Conservation (phyloP, 2,113 vertebrate species). For the Myiozetetes cayanensis region DNA sequence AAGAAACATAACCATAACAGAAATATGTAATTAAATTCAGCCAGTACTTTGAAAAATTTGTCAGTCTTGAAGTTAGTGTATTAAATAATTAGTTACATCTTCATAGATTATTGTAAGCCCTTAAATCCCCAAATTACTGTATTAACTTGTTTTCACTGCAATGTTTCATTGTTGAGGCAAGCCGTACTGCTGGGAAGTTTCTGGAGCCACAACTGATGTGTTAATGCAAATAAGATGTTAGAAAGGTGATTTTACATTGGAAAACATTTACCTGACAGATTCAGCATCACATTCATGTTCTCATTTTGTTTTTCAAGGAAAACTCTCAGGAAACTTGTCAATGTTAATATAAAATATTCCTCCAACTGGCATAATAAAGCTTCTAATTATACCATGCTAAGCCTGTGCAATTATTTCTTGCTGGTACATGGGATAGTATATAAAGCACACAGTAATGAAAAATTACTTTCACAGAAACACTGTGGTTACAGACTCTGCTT, state of each 20-base stretch:
- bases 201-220: not conserved
- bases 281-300: not conserved
- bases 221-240: not conserved
- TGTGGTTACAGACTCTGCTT: not conserved
- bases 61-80: not conserved
- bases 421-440: not conserved
- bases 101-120: not conserved
- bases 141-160: not conserved
- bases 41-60: not conserved
- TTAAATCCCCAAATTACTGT: not conserved
- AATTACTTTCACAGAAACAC: not conserved
- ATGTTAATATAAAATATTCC: not conserved
- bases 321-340: not conserved
- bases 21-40: not conserved
- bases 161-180: not conserved
- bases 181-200: not conserved
- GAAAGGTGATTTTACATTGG: not conserved
- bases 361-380: not conserved
- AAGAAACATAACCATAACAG: not conserved
- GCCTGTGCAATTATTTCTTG: not conserved
- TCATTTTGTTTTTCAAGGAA: constrained; percentile 1
- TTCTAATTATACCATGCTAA: not conserved
- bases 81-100: not conserved
- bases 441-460: not conserved
- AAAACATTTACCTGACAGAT: not conserved